Conservation (phyloP, 2,888 invertebrate genomes). For the Argyra leucocephala region DNA sequence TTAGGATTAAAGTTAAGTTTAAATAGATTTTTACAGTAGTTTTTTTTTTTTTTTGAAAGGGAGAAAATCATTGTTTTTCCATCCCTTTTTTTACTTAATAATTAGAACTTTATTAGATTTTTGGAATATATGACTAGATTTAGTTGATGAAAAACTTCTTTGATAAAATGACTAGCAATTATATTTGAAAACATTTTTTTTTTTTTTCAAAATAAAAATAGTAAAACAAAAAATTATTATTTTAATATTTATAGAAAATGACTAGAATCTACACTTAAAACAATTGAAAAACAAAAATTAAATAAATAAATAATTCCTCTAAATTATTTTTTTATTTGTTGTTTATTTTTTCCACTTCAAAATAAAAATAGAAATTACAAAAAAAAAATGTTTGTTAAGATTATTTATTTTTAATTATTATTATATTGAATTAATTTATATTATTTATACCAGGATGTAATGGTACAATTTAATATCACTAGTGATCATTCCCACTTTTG, state of each 20-base stretch:
- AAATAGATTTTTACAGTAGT: constrained; percentile 16
- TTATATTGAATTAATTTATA: too few species aligned
- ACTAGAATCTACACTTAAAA: background rate
- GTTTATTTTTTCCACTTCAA: too few species aligned
- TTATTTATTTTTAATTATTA: too few species aligned
- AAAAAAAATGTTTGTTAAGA: too few species aligned
- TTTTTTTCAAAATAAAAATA: background rate
- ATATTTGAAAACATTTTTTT: background rate
- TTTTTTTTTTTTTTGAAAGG: constrained; percentile 25
- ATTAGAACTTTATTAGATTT: constrained; percentile 12
- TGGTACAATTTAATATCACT: too few species aligned
- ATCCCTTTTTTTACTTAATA: too few species aligned
- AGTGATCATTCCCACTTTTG: too few species aligned
- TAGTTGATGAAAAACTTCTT: constrained; percentile 18
- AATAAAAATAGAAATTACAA: too few species aligned
- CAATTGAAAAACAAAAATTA: too few species aligned
- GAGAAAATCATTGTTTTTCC: constrained; percentile 11
- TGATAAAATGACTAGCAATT: constrained; percentile 1
- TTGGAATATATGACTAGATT: constrained; percentile 17
- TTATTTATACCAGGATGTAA: too few species aligned
- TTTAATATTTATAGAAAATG: background rate
- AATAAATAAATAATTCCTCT: too few species aligned
- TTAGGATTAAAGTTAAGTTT: constrained; percentile 25
- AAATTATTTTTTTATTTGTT: too few species aligned
- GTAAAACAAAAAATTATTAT: background rate